Evolutionary conservation across 1,140 invertebrate genomes (phyloP).

Genomic region (Aphelenchoides fujianensis): DNA sequence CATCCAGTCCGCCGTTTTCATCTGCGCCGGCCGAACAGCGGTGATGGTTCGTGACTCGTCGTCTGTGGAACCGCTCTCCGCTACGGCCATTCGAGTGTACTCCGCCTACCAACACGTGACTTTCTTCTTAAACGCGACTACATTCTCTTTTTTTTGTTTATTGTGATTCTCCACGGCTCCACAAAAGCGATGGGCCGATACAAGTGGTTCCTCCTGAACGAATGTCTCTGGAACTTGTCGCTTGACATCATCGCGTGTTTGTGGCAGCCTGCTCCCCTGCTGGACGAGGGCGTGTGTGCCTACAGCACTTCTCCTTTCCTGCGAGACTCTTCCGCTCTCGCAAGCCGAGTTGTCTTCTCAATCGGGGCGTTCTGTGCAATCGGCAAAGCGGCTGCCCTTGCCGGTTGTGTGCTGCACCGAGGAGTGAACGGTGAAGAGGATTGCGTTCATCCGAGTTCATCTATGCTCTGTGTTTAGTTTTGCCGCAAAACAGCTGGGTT

Average conservation of each 20-base stretch:
- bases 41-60: too few species aligned
- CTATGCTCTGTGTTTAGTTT: too few species aligned
- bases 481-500: not conserved
- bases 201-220: not conserved
- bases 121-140: too few species aligned
- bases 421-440: not conserved
- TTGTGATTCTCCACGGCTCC: not conserved
- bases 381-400: not conserved
- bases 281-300: not conserved
- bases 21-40: too few species aligned
- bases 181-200: not conserved
- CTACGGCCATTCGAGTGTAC: too few species aligned
- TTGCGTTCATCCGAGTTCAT: too few species aligned
- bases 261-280: not conserved
- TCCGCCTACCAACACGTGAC: too few species aligned
- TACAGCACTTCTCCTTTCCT: not conserved
- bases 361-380: not conserved
- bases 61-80: too few species aligned
- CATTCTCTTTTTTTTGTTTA: too few species aligned
- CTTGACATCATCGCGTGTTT: not conserved
- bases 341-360: not conserved
- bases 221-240: not conserved
- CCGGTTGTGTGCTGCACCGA: not conserved
- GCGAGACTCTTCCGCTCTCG: not conserved
- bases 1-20: too few species aligned